Conservation (phyloP, 2,113 vertebrate species). For the Halcyon malimbica region DNA sequence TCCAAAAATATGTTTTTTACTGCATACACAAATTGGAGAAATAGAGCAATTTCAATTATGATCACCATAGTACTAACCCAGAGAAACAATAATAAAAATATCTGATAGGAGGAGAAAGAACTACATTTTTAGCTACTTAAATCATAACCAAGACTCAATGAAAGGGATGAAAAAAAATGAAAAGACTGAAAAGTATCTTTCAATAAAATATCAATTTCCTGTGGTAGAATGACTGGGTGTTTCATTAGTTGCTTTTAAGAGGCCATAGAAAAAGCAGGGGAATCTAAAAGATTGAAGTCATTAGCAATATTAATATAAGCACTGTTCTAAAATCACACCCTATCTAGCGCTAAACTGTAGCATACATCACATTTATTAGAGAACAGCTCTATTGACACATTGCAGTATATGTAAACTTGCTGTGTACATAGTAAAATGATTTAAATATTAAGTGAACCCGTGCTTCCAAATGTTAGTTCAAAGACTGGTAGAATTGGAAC, state of each 20-base stretch:
- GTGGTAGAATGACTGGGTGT: neutral
- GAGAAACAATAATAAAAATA: slow-evolving; percentile 9
- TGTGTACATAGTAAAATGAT: slow-evolving; percentile 13
- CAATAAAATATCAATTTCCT: neutral
- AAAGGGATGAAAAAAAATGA: neutral
- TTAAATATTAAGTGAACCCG: slow-evolving; percentile 47
- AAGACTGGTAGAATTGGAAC: slow-evolving; percentile 39
- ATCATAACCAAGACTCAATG: neutral
- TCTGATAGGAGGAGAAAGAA: neutral
- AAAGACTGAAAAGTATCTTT: neutral
- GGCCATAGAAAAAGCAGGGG: neutral
- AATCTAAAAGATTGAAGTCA: neutral
- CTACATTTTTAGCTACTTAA: neutral
- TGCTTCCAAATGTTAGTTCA: slow-evolving; percentile 40
- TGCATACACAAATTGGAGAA: neutral
- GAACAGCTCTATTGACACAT: neutral
- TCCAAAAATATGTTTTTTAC: neutral
- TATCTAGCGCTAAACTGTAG: neutral
- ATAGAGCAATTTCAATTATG: neutral
- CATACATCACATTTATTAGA: neutral
- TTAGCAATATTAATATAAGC: slow-evolving; percentile 9
- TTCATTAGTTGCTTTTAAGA: neutral
- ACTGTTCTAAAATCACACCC: neutral
- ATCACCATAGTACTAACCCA: neutral
- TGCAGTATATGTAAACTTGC: neutral